Base-by-base conservation (phyloP, 2,888 invertebrate species). In the Lasius fuliginosus region DNA sequence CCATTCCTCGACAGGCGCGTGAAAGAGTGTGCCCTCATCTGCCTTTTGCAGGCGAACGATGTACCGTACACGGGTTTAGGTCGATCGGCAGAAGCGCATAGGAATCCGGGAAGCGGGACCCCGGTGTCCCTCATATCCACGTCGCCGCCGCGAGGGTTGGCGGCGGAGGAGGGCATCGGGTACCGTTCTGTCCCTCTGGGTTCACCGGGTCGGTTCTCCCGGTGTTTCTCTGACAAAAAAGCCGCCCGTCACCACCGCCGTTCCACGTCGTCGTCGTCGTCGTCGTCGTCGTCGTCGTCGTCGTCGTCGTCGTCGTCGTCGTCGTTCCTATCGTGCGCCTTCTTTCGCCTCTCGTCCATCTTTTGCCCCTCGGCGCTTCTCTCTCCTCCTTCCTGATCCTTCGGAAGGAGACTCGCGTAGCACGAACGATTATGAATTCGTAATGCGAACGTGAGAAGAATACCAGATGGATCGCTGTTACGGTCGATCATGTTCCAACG, bases 171-270 rank as follows among this genome's bases (percentile, higher is more conserved):
- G 89, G 90, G 86, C 90, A 91, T 91, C 89, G 91, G 88, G 87
- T 91, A 91, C 90, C 90, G 90, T 91, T 90, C 88, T 91, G 90
- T 90, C 90, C 88, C 75, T 88, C 91, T 91, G 85, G 85, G 91
- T 92, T 91, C 92, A 91, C 89, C 91, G 86, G 92, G 91, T 91
- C 92, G 91, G 85, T 86, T 88, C 75, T 81, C 65, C 49, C 81
- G 49, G 67, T 75, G 73, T 71, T 69, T 85, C 69, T 46, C 49
- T 65, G 67, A 77, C 87, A 90, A 89, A 90, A 53, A 90, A 89
- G 84, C 87, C 27, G 77, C 82, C 76, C 83, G 81, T 79, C 71
- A 56, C 71, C 56, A 69, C 40, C 77, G 27, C 27, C 42, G 23
- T 42, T 56, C 12, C 18, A n/a, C 49, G 8, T 53, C 46, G 3